A percentile compares a stretch with the other conserved stretches of the same genome.
Conservation (phyloP, 2,797 vertebrate species). For the Syndactyla subalaris region DNA sequence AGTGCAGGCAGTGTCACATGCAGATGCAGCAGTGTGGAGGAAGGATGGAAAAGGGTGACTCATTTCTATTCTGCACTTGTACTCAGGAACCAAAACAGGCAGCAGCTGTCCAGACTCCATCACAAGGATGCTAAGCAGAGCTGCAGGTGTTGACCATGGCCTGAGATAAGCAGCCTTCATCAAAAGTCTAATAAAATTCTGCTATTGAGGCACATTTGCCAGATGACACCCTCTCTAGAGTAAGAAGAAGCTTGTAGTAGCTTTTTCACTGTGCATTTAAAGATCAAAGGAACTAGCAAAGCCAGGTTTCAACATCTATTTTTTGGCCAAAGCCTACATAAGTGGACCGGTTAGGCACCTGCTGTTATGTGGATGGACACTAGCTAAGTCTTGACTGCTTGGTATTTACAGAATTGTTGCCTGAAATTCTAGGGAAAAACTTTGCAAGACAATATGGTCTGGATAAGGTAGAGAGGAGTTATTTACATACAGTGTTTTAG, state of each 20-base stretch:
- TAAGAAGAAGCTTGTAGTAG: neutral
- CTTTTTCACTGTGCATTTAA: neutral
- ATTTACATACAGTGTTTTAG: no score
- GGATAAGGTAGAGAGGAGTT: no score
- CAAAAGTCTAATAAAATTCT: neutral
- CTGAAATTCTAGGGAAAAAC: no score
- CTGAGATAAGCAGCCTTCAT: neutral
- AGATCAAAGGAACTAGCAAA: neutral
- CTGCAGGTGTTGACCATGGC: neutral
- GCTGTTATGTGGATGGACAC: neutral
- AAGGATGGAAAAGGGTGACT: neutral
- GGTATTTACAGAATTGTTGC: neutral
- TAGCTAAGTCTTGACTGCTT: neutral
- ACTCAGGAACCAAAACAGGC: neutral
- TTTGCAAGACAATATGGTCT: no score
- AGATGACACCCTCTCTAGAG: neutral
- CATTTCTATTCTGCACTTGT: neutral
- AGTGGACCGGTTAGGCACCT: neutral
- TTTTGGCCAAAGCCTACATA: neutral
- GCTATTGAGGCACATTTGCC: neutral
- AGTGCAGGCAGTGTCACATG: neutral
- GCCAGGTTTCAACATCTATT: neutral
- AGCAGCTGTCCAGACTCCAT: neutral
- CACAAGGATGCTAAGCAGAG: neutral
- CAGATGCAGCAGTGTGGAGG: neutral